A percentile compares a stretch with the other conserved stretches of the same genome.
phyloP scores from a whole-genome alignment of 2,888 invertebrate genomes.

The Heteropelma amictum region DNA sequence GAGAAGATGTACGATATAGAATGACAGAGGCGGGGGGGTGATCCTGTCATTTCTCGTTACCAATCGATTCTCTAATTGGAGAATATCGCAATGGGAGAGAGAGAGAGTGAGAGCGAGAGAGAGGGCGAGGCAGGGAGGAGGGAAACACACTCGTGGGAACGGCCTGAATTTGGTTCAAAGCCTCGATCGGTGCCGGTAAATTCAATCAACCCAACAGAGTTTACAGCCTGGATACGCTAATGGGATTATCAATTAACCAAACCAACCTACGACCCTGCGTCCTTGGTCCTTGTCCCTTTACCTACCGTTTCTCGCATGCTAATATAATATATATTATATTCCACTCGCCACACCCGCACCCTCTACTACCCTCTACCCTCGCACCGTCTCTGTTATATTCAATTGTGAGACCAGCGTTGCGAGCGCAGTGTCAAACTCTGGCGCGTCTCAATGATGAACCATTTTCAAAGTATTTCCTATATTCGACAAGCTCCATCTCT shows the following conservation, averaged over 20 bases:
- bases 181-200: slow-evolving; percentile 58
- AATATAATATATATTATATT: slow-evolving; percentile 19
- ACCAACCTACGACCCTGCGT: slow-evolving; percentile 40
- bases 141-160: slow-evolving; percentile 42
- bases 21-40: background rate
- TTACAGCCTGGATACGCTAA: slow-evolving; percentile 58
- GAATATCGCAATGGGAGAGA: slow-evolving; percentile 38
- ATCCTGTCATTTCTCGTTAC: slow-evolving; percentile 48
- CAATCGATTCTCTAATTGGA: slow-evolving; percentile 52
- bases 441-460: slow-evolving; percentile 2
- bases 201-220: slow-evolving; percentile 57
- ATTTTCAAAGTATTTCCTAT: background rate
- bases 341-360: background rate
- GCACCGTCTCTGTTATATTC: slow-evolving; percentile 19
- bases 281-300: slow-evolving; percentile 8
- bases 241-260: slow-evolving; percentile 61
- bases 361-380: no score
- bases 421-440: background rate
- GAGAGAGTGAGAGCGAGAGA: slow-evolving; percentile 23
- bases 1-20: background rate
- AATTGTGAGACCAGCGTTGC: slow-evolving; percentile 1
- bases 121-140: background rate
- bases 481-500: background rate
- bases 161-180: slow-evolving; percentile 55
- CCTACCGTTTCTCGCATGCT: background rate